Base-by-base conservation (phyloP, 2,888 invertebrate genomes). In the Fragum fragum region DNA sequence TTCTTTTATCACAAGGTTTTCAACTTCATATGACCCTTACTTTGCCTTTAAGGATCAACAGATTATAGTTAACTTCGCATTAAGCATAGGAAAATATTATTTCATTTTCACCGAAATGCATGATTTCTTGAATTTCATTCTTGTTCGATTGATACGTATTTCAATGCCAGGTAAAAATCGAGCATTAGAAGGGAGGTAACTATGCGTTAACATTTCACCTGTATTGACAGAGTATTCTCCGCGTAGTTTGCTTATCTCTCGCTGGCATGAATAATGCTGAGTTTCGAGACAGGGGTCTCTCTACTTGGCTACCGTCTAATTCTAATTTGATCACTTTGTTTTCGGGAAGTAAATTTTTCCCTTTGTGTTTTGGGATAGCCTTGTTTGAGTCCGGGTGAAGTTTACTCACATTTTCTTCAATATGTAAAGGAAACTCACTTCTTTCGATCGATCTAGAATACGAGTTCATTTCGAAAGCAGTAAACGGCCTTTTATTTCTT, bases 391-490 rank as follows among this genome's bases (percentile, higher is more conserved):
- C 39, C 39, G 6, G 32, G 16, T 32, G 61, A 32, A 61, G 32
- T 32, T 61, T 61, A 42, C 66, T 66, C 23, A 66, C 66, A 42
- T 66, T 66, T 26, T 66, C 66, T 23, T 26, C 42, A 36, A 66
- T 66, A 66, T 66, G 39, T 26, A 85, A 80, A 1, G 85, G 85
- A 53, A 76, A 78, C 47, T 78, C 75, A 9, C 57, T 72, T 29
- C 85, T 57, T 66, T 85, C 85, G 18, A 85, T 75, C 18, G 79
- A 68, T 36, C 85, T 52, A 3, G 85, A 85, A 53, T 85, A 85
- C 1, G 85, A 85, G 29, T 85, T 85, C 82, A 85, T 80, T 78
- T 85, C 85, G 68, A 85, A 85, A 11, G 80, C 68, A 9, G 72
- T 32, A 53, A 85, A 85, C 14, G 85, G 85, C 53, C 70, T 11